These are phyloP conservation scores for Leptoclinus maculatus DNA, from an alignment of 2,797 vertebrate species.

Conservation along the genomic window DNA sequence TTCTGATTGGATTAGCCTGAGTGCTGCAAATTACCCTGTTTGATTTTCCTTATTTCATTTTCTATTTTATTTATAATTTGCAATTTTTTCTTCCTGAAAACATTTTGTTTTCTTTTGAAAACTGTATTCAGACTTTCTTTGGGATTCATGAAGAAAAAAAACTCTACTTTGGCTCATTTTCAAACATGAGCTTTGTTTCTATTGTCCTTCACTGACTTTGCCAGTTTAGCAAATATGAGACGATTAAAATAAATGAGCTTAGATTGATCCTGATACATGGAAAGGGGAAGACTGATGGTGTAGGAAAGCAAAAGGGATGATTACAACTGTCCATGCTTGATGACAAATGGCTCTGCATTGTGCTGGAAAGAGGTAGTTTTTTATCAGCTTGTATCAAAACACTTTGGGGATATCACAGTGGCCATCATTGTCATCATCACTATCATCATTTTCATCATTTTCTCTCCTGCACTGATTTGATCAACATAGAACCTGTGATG, in stretches of 20 bases:
- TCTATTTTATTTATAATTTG: background rate
- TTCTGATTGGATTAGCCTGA: background rate
- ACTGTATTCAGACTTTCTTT: background rate
- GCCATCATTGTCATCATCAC: constrained; percentile 62
- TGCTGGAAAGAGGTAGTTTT: constrained; percentile 79
- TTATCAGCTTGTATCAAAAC: constrained; percentile 85
- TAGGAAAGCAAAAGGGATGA: constrained; percentile 82
- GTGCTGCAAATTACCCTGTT: background rate
- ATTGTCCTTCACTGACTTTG: constrained; percentile 84
- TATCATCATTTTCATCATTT: constrained; percentile 60
- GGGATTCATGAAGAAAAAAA: background rate
- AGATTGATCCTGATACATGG: constrained; percentile 87
- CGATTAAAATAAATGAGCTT: constrained; percentile 89
- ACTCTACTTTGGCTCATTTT: constrained; percentile 61
- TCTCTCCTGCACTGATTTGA: constrained; percentile 40
- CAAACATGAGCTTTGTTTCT: constrained; percentile 66
- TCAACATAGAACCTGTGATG: constrained; percentile 34
- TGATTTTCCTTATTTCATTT: background rate
- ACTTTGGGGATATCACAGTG: constrained; percentile 75
- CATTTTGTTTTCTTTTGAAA: background rate
- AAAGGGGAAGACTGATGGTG: constrained; percentile 85
- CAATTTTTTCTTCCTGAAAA: background rate
- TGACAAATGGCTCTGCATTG: constrained; percentile 87
- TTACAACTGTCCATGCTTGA: constrained; percentile 86
- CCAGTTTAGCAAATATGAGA: constrained; percentile 83